Evolutionary conservation across 2,113 vertebrate species (phyloP).

Genomic region (Chaetorhynchus papuensis): DNA sequence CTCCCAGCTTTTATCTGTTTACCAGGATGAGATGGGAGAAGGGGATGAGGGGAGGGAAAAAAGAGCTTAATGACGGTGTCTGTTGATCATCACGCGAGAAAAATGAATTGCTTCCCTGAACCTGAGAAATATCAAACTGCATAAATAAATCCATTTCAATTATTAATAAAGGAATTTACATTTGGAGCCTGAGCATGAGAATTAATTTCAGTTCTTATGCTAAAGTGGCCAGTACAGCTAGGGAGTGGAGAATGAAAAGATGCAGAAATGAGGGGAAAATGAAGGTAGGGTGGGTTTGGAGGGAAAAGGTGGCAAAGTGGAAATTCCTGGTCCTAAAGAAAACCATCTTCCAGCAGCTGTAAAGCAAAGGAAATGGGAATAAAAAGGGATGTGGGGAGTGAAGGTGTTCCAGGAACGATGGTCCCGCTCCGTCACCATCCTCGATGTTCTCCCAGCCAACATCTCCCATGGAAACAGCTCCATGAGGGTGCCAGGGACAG

Average conservation of each 20-base stretch:
- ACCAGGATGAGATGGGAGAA: not conserved
- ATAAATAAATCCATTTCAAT: constrained; percentile 76
- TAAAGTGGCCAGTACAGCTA: constrained; percentile 40
- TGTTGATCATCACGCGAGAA: constrained; percentile 51
- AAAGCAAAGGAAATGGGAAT: not conserved
- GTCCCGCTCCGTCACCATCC: not conserved
- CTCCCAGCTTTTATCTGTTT: not conserved
- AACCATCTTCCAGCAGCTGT: not conserved
- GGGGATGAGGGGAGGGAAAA: not conserved
- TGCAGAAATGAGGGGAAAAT: not conserved
- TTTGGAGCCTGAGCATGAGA: constrained; percentile 59
- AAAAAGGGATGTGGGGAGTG: not conserved
- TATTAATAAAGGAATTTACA: constrained; percentile 76
- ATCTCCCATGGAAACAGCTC: rapidly evolving
- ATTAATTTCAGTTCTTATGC: constrained; percentile 73
- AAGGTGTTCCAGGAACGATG: not conserved
- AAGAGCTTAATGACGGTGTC: not conserved
- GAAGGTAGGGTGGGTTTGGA: not conserved
- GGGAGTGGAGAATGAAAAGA: not conserved
- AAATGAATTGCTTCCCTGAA: constrained; percentile 73
- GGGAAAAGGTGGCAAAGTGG: not conserved
- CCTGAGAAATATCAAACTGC: constrained; percentile 75
- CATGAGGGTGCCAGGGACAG: rapidly evolving
- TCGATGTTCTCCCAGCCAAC: rapidly evolving
- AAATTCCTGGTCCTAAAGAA: not conserved